Conservation (phyloP, 2,797 vertebrate genomes). For the Gila robusta region DNA sequence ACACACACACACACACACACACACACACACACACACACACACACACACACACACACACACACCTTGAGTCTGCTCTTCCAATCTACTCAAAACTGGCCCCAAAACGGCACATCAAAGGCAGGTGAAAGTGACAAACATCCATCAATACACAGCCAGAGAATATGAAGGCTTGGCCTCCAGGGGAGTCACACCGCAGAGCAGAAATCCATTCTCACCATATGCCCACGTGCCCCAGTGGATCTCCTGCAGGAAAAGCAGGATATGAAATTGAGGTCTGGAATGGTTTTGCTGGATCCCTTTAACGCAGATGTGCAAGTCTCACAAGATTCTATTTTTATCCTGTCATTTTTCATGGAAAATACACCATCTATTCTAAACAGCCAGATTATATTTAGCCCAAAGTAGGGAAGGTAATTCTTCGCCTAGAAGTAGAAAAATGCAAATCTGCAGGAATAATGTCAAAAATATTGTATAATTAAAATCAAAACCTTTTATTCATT, state of each 20-base stretch:
- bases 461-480: background rate
- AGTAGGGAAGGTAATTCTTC: background rate
- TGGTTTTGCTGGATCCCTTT: constrained; percentile 33
- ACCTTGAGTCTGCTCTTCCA: constrained; percentile 23
- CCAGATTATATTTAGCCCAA: constrained; percentile 17
- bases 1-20: constrained; percentile 23
- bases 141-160: constrained; percentile 37
- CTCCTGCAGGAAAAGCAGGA: constrained; percentile 38
- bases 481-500: background rate
- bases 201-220: constrained; percentile 53
- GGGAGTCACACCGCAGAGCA: constrained; percentile 21
- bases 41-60: too few species aligned
- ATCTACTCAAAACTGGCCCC: constrained; percentile 35
- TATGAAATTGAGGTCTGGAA: constrained; percentile 44
- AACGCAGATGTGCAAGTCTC: constrained; percentile 30
- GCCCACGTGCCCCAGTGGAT: constrained; percentile 28
- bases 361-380: constrained; percentile 34
- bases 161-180: constrained; percentile 13
- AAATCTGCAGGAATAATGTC: background rate
- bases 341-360: constrained; percentile 29
- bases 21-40: too few species aligned
- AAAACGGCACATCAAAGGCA: constrained; percentile 28
- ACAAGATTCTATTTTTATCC: constrained; percentile 43
- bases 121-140: constrained; percentile 46
- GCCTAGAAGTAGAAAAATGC: background rate